Evolutionary conservation across 2,113 vertebrate species (phyloP).

Genomic region (Pachyramphus minor): DNA sequence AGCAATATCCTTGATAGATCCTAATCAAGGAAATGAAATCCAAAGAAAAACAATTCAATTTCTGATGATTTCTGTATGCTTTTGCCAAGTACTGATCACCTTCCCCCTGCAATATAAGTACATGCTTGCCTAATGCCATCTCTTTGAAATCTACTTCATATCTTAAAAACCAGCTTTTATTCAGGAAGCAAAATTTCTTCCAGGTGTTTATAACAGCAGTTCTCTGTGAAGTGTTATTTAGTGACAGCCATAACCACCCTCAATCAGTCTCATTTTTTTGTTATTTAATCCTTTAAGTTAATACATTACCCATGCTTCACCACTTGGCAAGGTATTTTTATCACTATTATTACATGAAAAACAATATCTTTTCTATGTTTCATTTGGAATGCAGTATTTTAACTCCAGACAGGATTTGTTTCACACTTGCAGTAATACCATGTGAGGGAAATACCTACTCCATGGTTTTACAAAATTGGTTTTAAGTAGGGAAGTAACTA

Average conservation of each 20-base stretch:
- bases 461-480: background rate
- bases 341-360: background rate
- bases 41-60: background rate
- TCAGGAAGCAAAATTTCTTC: background rate
- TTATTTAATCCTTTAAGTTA: background rate
- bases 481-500: background rate
- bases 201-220: background rate
- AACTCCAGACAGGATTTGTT: background rate
- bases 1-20: background rate
- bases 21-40: conserved; percentile 16
- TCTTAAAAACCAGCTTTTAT: background rate
- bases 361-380: background rate
- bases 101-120: background rate
- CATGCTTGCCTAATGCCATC: background rate
- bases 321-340: background rate
- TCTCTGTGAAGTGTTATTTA: background rate
- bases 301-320: background rate
- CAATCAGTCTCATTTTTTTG: background rate
- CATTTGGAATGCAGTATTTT: background rate
- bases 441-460: background rate
- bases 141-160: background rate
- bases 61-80: conserved; percentile 11
- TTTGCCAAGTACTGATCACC: background rate
- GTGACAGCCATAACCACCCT: background rate
- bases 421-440: background rate